Base-by-base conservation (phyloP, 2,113 vertebrate genomes). In the Uria aalge region DNA sequence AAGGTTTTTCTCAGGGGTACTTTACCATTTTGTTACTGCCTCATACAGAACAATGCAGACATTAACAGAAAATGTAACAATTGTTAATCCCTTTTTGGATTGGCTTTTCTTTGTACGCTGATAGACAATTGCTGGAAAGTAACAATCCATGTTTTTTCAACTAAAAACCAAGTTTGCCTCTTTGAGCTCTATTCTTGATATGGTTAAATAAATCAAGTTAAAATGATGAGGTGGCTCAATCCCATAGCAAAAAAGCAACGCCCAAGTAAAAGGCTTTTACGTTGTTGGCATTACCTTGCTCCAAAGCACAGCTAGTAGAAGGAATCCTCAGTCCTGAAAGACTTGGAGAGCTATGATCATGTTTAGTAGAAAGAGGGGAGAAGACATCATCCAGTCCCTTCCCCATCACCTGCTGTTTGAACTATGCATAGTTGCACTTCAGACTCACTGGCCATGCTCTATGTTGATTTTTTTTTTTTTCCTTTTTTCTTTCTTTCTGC, bases 281-380 rank as follows among this genome's bases (percentile, higher is more conserved):
- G 8, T 14, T 89, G 69, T 67, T 85, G 83, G 90, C 87, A 90
- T 73, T 88, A 67, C 84, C 82, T 85, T 85, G 83, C 77, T 94
- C 94, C 76, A 75, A 85, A 97, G 94, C 62, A 92, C 72, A 87
- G 63, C 62, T 68, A 92, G 85, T 47, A 72, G 52, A 92, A 96
- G 80, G 62, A 93, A 76, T 85, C 47, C 72, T 94, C 72, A 92
- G 62, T 50, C 80, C 68, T 0, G 1, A 82, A 84, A 91, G 63
- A 68, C 68, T 50, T 77, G n/a, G 76, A 93, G 53, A 85, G 77
- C 78, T 95, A 69, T 41, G 38, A 77, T 73, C 72, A 73, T 24
- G 34, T 72, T 90, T 93, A 94, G 52, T 0, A 90, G 34, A 56
- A 91, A 62, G 45, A 87, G 38, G 22, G 55, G 38, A 84, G 67